Evolutionary conservation across 2,888 invertebrate genomes (phyloP), one percentile per base, ranked within the genome.

Genomic region (Mimas tiliae): DNA sequence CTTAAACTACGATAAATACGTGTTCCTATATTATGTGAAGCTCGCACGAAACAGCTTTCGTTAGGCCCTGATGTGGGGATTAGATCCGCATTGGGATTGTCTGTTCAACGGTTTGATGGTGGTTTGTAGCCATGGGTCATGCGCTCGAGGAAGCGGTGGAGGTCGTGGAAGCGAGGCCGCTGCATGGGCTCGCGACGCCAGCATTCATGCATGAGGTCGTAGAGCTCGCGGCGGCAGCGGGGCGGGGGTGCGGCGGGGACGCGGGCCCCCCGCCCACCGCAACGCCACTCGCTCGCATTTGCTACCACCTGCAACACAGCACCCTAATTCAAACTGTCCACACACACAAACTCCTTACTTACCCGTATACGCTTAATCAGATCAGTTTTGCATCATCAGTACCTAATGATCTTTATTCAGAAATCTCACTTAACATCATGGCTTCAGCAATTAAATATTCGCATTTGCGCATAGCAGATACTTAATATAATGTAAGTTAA

Each of bases 141-240:
- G 81, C 96, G 96, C 80, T 96, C 96, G 74, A 98, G 94, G 91
- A 97, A 98, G 80, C 97, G 95, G 85, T 98, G 97, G 67, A 98
- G 96, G 90, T 98, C 98, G 80, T 96, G 95, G 94, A 98, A 98
- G 69, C 96, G 95, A 0, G 98, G 98, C 50, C 98, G 94, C 80
- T 97, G 96, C 65, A 95, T 94, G 64, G 97, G 96, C 77, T 96
- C 96, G 65, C 97, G 94, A 77, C 97, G 96, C 98, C 98, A 98
- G 90, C 98, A 98, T 89, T 98, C 98, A 76, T 96, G 96, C 97
- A 98, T 97, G 76, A 98, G 95, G 87, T 97, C 98, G 93, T 97
- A 98, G 70, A 98, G 96, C 87, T 98, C 98, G 72, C 96, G 95
- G 51, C 98, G 97, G 88, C 98, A 98, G 69, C 95, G 95, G 53